These are phyloP conservation scores for Mastacembelus armatus DNA, from an alignment of 2,797 vertebrate species.

Conservation along the genomic window DNA sequence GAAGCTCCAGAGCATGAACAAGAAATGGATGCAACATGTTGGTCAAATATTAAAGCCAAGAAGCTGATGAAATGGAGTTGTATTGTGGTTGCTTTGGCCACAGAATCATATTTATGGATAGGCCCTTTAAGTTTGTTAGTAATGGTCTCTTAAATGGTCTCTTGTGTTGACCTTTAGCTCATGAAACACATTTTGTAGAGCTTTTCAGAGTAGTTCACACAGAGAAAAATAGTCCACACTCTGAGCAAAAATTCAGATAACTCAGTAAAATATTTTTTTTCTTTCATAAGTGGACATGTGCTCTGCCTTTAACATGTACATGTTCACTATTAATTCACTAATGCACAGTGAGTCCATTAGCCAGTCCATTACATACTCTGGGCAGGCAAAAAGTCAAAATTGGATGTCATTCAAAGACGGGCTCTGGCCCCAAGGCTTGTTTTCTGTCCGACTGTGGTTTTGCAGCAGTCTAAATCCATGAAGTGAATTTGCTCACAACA, in stretches of 20 bases:
- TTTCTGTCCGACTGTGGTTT: conserved; percentile 80
- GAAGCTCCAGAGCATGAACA: not conserved
- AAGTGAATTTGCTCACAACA: conserved; percentile 77
- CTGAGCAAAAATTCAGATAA: conserved; percentile 53
- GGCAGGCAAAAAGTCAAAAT: conserved; percentile 79
- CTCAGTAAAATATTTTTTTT: conserved; percentile 62
- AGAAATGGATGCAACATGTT: not conserved
- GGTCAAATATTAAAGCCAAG: not conserved
- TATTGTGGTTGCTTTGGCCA: not conserved
- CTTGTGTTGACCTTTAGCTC: no score
- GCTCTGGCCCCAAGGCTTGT: conserved; percentile 70
- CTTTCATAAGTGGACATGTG: conserved; percentile 63
- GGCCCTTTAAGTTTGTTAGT: conserved; percentile 15
- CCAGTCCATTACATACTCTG: conserved; percentile 74
- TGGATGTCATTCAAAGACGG: conserved; percentile 77
- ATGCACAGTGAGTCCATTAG: conserved; percentile 82
- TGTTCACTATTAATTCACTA: conserved; percentile 78
- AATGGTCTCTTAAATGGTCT: conserved; percentile 38
- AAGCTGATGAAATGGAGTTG: no score
- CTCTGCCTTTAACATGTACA: conserved; percentile 66
- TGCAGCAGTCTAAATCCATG: conserved; percentile 78
- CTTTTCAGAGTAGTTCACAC: conserved; percentile 47
- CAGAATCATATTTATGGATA: conserved; percentile 8
- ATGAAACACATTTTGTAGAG: conserved; percentile 12
- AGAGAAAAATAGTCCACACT: conserved; percentile 64